Evolutionary conservation across 1,140 invertebrate genomes (phyloP).

Genomic region (Drosophila nikananu): DNA sequence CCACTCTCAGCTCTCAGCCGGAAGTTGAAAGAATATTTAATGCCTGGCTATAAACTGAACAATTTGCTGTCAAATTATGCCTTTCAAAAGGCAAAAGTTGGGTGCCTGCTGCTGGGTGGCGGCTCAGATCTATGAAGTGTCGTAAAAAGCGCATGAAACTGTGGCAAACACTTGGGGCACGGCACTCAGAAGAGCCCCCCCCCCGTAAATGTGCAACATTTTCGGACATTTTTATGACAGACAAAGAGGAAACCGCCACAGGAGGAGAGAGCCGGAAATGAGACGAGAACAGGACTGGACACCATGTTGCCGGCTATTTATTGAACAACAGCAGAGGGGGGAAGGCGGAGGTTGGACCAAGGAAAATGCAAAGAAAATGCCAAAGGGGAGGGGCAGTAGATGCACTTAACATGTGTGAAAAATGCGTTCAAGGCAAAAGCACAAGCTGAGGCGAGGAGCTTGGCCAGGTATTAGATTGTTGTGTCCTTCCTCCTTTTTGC

Average conservation of each 20-base stretch:
- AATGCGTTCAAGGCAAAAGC: conserved; percentile 75
- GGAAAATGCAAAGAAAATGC: neutral
- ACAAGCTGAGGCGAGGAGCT: conserved; percentile 29
- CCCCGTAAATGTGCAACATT: conserved; percentile 62
- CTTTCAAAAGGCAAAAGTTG: conserved; percentile 37
- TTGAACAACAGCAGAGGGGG: conserved; percentile 57
- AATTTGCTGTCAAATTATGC: conserved; percentile 79
- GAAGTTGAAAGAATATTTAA: conserved; percentile 63
- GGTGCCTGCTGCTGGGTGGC: neutral
- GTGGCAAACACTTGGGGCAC: conserved; percentile 54
- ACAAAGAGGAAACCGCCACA: conserved; percentile 28
- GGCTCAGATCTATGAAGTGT: conserved; percentile 45
- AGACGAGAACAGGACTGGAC: conserved; percentile 39
- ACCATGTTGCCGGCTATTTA: conserved; percentile 57
- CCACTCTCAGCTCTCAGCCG: conserved; percentile 2
- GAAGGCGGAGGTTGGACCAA: neutral
- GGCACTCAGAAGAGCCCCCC: conserved; percentile 17
- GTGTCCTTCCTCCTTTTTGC: conserved; percentile 19
- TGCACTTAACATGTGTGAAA: conserved; percentile 62
- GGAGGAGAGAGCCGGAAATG: conserved; percentile 31
- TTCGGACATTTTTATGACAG: conserved; percentile 67
- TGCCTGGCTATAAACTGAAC: conserved; percentile 65
- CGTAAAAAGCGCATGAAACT: conserved; percentile 75
- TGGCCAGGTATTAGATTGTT: conserved; percentile 54
- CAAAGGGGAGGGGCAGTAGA: neutral